Evolutionary conservation across 1,140 invertebrate genomes (phyloP).

Genomic region (Bombus sibiricus): DNA sequence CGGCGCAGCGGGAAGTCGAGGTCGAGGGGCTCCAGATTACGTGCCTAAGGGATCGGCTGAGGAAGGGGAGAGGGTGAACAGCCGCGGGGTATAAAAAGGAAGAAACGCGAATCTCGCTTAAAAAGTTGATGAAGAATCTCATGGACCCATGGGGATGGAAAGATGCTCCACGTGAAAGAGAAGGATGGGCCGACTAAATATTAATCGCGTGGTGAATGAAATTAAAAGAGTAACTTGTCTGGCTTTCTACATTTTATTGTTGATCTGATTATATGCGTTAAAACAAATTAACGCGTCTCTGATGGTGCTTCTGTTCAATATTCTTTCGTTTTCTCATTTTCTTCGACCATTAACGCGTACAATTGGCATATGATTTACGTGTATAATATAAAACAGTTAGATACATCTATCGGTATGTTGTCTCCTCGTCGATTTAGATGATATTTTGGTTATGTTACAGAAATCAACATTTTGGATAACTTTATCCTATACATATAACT

Average conservation of each 20-base stretch:
- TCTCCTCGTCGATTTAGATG: no score
- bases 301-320: neutral
- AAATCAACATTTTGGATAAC: no score
- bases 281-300: neutral
- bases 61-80: neutral
- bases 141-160: neutral
- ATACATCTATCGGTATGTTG: no score
- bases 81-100: conserved; percentile 26
- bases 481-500: no score
- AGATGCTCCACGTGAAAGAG: neutral
- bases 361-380: no score
- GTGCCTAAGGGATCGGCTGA: conserved; percentile 17
- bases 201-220: neutral
- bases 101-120: conserved; percentile 37
- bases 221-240: conserved; percentile 16
- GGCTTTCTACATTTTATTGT: neutral
- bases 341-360: no score
- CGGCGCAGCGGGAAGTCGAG: conserved; percentile 3
- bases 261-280: neutral
- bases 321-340: no score
- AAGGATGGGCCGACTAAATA: conserved; percentile 8
- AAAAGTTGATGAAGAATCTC: conserved; percentile 48
- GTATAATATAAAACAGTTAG: no score
- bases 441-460: no score
- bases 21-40: conserved; percentile 37